These are phyloP conservation scores for Tupaia tana DNA, from an alignment of 2,113 vertebrate species.

Conservation along the genomic window DNA sequence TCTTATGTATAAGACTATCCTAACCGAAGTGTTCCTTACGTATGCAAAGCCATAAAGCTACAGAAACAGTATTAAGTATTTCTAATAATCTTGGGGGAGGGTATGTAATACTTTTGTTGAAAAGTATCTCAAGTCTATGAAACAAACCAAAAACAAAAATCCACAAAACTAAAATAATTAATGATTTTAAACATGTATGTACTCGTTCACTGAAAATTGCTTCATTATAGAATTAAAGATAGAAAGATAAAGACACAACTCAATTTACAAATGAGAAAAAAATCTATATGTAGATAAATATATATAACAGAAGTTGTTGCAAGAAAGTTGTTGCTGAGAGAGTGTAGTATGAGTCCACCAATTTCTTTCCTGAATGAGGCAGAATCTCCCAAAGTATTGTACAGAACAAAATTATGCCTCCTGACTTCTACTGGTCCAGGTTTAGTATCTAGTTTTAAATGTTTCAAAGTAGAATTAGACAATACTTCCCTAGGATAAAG, in stretches of 20 bases:
- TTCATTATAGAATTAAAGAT: neutral
- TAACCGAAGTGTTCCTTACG: conserved; percentile 32
- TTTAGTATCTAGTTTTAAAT: neutral
- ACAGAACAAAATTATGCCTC: neutral
- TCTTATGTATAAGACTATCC: conserved; percentile 42
- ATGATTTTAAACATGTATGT: neutral
- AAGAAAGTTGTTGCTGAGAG: neutral
- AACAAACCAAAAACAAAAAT: conserved; percentile 28
- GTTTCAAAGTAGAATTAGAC: neutral
- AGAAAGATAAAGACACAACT: neutral
- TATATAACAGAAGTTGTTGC: neutral
- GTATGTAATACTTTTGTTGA: neutral
- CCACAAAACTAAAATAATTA: neutral
- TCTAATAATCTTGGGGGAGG: neutral
- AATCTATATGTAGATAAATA: neutral
- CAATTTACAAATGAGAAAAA: conserved; percentile 10
- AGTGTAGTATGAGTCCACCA: neutral
- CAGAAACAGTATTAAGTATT: neutral
- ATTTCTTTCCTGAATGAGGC: neutral
- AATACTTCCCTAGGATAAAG: conserved; percentile 15
- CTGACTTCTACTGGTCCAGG: neutral
- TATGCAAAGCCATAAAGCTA: conserved; percentile 12
- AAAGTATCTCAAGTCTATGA: conserved; percentile 11
- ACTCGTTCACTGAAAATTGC: neutral
- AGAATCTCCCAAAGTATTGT: neutral